These are phyloP conservation scores for Pelobates fuscus DNA, from an alignment of 2,113 vertebrate genomes.

Conservation along the genomic window DNA sequence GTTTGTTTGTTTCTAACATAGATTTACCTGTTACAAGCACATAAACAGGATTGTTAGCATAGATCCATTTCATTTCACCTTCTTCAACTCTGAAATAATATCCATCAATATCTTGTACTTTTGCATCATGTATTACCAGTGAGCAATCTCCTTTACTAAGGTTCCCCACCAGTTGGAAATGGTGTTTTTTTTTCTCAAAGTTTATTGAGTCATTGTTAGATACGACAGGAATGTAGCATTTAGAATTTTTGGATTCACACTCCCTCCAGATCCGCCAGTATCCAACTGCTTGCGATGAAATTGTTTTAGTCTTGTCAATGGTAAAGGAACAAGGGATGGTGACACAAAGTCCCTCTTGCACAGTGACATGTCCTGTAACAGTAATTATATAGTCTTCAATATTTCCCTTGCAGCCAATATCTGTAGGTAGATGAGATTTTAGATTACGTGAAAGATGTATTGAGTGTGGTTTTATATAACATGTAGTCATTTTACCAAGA, in stretches of 20 bases:
- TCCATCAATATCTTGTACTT: not conserved
- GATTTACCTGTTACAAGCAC: too few species aligned
- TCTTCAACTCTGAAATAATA: slow-evolving; percentile 18
- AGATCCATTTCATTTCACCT: too few species aligned
- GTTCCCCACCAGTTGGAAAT: not conserved
- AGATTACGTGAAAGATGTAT: too few species aligned
- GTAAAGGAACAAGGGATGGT: not conserved
- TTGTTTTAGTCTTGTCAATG: not conserved
- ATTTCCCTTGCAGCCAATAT: not conserved
- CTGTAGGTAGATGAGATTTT: not conserved
- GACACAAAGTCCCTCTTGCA: not conserved
- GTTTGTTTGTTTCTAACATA: too few species aligned
- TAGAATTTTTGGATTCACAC: too few species aligned
- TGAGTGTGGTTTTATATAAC: too few species aligned
- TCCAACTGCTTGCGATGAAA: not conserved
- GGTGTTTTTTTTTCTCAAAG: too few species aligned
- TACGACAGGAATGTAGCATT: too few species aligned
- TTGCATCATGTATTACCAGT: slow-evolving; percentile 3
- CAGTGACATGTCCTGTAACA: not conserved
- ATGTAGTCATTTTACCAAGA: too few species aligned
- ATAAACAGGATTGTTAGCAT: too few species aligned
- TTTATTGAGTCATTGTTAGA: too few species aligned
- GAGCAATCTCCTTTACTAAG: slow-evolving; percentile 1
- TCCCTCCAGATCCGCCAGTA: not conserved
- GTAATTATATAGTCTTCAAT: too few species aligned